These are phyloP conservation scores for Gymnobelideus leadbeateri DNA, from an alignment of 2,113 vertebrate genomes.

Conservation along the genomic window DNA sequence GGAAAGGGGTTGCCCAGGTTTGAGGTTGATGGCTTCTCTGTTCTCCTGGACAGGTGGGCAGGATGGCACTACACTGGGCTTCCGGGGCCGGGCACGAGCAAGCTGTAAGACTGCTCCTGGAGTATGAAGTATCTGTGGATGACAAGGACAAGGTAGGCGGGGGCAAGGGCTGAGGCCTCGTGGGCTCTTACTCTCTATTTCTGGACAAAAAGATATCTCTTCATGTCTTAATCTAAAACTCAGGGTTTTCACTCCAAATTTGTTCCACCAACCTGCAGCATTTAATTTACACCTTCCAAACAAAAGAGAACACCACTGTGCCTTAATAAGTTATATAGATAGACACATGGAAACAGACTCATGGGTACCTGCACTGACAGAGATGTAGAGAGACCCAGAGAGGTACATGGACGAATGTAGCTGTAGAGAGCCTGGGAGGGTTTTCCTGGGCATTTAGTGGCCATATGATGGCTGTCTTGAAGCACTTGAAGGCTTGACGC, in stretches of 20 bases:
- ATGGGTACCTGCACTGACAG: not conserved
- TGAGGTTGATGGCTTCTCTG: not conserved
- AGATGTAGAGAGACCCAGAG: not conserved
- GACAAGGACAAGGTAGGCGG: conserved; percentile 87
- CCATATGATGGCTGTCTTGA: not conserved
- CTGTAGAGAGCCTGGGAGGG: not conserved
- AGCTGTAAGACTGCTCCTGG: conserved; percentile 90
- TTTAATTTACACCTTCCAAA: not conserved
- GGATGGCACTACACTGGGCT: conserved; percentile 94
- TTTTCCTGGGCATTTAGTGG: not conserved
- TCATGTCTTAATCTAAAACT: not conserved
- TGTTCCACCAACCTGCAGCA: not conserved
- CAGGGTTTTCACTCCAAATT: not conserved
- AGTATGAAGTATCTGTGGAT: conserved; percentile 86
- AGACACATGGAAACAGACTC: not conserved
- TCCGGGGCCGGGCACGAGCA: conserved; percentile 88
- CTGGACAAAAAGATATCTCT: not conserved
- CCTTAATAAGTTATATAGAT: not conserved
- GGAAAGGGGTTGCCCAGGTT: not conserved
- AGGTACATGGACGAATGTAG: not conserved
- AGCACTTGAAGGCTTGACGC: not conserved
- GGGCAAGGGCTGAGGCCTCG: not conserved
- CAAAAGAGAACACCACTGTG: not conserved
- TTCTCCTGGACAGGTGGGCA: conserved; percentile 78
- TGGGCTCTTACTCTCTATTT: not conserved